These are phyloP conservation scores for Parascotia fuliginaria DNA, from an alignment of 2,888 invertebrate species.

Conservation along the genomic window DNA sequence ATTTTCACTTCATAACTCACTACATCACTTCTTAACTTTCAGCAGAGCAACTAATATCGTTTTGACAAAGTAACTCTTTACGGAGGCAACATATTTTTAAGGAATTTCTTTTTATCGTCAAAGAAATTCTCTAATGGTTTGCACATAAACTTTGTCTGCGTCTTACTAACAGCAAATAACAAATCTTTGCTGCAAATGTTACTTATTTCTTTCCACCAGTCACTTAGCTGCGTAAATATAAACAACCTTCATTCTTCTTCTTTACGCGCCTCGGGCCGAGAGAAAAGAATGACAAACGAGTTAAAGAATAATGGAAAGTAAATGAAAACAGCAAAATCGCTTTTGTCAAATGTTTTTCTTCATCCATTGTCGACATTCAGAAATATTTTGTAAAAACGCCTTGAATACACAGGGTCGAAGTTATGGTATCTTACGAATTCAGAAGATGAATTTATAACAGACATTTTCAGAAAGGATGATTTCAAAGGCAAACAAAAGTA, in stretches of 20 bases:
- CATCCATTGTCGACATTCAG: constrained; percentile 64
- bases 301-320: constrained; percentile 82
- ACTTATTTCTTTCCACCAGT: constrained; percentile 68
- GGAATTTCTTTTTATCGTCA: constrained; percentile 34
- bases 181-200: constrained; percentile 63
- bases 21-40: neutral
- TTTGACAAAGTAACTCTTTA: constrained; percentile 15
- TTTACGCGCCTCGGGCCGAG: constrained; percentile 69
- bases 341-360: constrained; percentile 76
- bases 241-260: constrained; percentile 78
- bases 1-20: constrained; percentile 18
- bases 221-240: constrained; percentile 78
- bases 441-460: constrained; percentile 50
- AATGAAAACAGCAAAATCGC: constrained; percentile 82
- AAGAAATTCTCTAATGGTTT: constrained; percentile 36
- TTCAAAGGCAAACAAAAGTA: constrained; percentile 30
- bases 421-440: constrained; percentile 57
- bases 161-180: constrained; percentile 52
- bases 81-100: constrained; percentile 23
- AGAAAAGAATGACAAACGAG: constrained; percentile 82
- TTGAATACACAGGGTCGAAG: constrained; percentile 53
- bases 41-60: constrained; percentile 11
- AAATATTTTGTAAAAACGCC: constrained; percentile 59
- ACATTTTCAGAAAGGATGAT: constrained; percentile 41
- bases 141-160: constrained; percentile 38